Conservation (phyloP, 2,797 vertebrate genomes). For the Phataginus tricuspis region DNA sequence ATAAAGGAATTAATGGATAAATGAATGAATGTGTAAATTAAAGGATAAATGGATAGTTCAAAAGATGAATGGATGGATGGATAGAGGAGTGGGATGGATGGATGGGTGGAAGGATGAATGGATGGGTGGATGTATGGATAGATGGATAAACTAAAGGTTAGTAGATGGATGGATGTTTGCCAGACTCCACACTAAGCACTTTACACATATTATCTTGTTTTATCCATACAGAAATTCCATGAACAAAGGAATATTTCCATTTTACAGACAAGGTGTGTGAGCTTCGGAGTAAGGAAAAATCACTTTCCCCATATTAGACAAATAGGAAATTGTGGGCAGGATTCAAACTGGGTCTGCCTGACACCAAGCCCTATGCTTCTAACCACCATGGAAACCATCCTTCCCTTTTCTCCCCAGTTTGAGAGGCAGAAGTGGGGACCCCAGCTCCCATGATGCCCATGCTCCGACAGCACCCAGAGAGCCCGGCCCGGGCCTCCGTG, state of each 20-base stretch:
- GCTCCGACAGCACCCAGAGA: too few relatives aligned
- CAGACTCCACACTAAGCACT: not conserved
- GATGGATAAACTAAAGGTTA: not conserved
- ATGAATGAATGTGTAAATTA: too few relatives aligned
- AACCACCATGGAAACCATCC: not conserved
- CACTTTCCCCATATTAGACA: not conserved
- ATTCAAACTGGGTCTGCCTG: not conserved
- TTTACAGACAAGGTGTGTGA: not conserved
- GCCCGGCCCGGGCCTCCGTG: not conserved
- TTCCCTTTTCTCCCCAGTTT: not conserved
- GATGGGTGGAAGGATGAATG: not conserved
- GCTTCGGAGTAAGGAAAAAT: not conserved
- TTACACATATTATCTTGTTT: not conserved
- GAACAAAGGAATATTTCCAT: not conserved
- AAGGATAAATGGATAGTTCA: not conserved
- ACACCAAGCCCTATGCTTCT: not conserved
- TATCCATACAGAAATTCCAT: not conserved
- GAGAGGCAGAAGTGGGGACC: not conserved
- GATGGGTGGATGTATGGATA: not conserved
- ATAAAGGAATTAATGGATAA: too few relatives aligned
- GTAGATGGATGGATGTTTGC: not conserved
- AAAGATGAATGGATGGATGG: not conserved
- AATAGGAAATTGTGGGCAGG: not conserved
- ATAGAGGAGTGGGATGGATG: too few relatives aligned
- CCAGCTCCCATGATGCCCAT: accelerated